Base-by-base conservation (phyloP, 2,888 invertebrate genomes). In the Tortrix viridana region DNA sequence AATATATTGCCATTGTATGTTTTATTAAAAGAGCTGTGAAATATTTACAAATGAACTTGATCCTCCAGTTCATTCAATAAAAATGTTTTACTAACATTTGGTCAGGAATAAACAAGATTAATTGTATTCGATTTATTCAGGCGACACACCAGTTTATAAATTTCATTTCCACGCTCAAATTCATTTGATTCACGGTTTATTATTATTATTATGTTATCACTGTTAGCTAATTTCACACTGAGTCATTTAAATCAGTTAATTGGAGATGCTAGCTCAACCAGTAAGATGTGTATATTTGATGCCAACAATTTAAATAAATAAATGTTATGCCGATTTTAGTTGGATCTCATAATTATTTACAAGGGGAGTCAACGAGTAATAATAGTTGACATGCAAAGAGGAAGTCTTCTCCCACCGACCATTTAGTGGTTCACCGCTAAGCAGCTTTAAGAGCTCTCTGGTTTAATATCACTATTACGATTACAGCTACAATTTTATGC, bases 381-480 rank as follows among this genome's bases (percentile, higher is more conserved):
- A 53, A 57, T 60, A 55, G 61, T 61, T 75, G 77, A 73, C 77
- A 79, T 72, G 75, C 73, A 76, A 77, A 81, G 60, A 65, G 82
- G 80, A 82, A 84, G 76, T 77, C 68, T 78, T 80, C 74, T 74
- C 69, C 74, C 71, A 65, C 71, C 68, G 75, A 74, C 70, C 69
- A 74, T 83, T 79, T 84, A 86, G 87, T 73, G 85, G 87, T 68
- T 46, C 79, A 84, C 86, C 87, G 70, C 85, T 83, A 85, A 86
- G 75, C 74, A 77, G 75, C 71, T 72, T 71, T 72, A 69, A 71
- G 72, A 73, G 71, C 75, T 73, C 78, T 76, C 70, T 62, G 66
- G 68, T 73, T 72, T 69, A 75, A 70, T 77, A 79, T 82, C 79
- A 77, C 70, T 76, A 75, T 75, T 74, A 72, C 67, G 65, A 77